These are phyloP conservation scores for Atta cephalotes DNA, from an alignment of 1,140 invertebrate species.

Conservation along the genomic window DNA sequence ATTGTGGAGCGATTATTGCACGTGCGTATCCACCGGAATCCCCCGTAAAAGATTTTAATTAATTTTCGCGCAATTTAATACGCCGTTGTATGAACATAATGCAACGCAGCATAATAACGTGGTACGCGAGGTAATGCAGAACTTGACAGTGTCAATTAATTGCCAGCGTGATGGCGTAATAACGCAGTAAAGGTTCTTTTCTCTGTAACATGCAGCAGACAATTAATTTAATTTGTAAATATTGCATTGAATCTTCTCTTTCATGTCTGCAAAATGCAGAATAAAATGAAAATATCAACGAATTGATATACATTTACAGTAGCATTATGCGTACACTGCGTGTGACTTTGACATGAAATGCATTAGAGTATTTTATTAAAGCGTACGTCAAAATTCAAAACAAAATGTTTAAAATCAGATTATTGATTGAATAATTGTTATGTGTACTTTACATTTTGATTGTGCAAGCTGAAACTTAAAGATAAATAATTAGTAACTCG, in stretches of 20 bases:
- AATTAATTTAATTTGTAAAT: slow-evolving; percentile 11
- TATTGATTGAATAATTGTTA: not conserved
- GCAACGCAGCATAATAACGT: not conserved
- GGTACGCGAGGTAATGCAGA: slow-evolving; percentile 2
- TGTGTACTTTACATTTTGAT: not conserved
- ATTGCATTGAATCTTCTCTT: not conserved
- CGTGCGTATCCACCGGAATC: not conserved
- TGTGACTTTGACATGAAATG: not conserved
- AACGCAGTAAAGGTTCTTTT: not conserved
- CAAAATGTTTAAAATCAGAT: not conserved
- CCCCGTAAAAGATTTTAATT: not conserved
- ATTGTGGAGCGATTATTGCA: not conserved
- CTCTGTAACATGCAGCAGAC: not conserved
- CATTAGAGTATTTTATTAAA: not conserved
- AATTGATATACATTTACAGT: slow-evolving; percentile 2
- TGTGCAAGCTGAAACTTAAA: not conserved
- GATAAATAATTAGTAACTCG: slow-evolving; percentile 34
- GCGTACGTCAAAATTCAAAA: not conserved
- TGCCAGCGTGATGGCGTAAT: not conserved
- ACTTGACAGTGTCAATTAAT: slow-evolving; percentile 11
- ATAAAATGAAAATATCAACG: not conserved
- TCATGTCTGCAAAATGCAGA: not conserved
- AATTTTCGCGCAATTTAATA: slow-evolving; percentile 45
- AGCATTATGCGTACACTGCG: not conserved
- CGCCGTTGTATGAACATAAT: not conserved